Conservation (phyloP, 2,113 vertebrate genomes). For the Prochilodus magdalenae region DNA sequence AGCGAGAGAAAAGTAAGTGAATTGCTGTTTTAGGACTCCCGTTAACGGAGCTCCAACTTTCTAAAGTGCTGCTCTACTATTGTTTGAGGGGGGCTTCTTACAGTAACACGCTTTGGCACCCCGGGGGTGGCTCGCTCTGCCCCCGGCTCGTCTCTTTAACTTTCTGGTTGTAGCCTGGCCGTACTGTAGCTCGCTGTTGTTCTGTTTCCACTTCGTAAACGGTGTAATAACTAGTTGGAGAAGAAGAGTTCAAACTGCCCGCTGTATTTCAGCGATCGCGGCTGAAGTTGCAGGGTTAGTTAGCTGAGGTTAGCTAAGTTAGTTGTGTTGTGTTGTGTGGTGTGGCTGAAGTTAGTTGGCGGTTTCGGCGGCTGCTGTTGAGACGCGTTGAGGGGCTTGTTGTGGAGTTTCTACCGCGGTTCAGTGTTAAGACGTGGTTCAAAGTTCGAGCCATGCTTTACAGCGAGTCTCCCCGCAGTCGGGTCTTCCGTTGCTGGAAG, state of each 20-base stretch:
- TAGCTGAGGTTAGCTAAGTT: no score
- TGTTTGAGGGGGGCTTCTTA: conserved; percentile 69
- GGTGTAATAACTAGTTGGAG: conserved; percentile 4
- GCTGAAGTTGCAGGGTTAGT: neutral
- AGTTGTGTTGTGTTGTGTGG: neutral
- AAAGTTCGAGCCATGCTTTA: conserved; percentile 22
- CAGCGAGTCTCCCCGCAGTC: neutral
- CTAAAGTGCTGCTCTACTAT: conserved; percentile 67
- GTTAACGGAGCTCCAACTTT: conserved; percentile 74
- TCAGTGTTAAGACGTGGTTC: neutral
- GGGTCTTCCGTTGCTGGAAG: no score
- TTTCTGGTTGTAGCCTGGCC: conserved; percentile 50
- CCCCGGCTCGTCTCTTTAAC: conserved; percentile 63
- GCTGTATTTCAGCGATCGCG: neutral
- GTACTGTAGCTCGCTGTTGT: conserved; percentile 16
- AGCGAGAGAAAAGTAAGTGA: conserved; percentile 93
- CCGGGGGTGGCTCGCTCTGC: conserved; percentile 35
- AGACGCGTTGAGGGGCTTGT: neutral
- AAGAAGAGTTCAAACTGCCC: neutral
- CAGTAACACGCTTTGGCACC: conserved; percentile 52
- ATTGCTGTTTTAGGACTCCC: conserved; percentile 60
- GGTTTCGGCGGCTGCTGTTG: no score
- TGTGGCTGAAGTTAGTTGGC: no score
- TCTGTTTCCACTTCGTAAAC: conserved; percentile 7
- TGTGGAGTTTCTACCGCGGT: neutral